Conservation (phyloP, 1,140 invertebrate species). For the Lepidotrigona ventralis region DNA sequence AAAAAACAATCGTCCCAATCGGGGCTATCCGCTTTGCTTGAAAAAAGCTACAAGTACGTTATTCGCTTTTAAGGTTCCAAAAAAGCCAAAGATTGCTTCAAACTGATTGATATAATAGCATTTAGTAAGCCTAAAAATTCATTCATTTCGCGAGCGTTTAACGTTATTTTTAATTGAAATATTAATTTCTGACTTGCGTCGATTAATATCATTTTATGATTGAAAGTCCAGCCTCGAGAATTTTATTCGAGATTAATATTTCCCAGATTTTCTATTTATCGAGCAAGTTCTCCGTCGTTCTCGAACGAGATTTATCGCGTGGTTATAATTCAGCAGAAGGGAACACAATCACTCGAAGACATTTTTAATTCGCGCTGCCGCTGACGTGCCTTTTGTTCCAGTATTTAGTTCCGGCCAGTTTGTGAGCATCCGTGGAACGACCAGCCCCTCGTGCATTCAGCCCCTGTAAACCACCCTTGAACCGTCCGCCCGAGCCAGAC, state of each 20-base stretch:
- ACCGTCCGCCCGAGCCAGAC: conserved; percentile 50
- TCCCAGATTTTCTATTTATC: not conserved
- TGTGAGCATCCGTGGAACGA: conserved; percentile 63
- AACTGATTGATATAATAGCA: no score
- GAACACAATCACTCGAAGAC: conserved; percentile 38
- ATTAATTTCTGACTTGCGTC: no score
- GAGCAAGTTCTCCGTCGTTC: not conserved
- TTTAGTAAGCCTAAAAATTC: no score
- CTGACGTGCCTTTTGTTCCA: conserved; percentile 59
- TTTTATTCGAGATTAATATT: not conserved
- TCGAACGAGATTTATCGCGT: conserved; percentile 30
- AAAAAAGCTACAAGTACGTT: no score
- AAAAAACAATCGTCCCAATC: not conserved
- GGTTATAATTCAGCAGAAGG: conserved; percentile 39
- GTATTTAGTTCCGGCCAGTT: conserved; percentile 68
- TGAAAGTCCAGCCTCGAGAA: no score
- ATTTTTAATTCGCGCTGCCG: conserved; percentile 59
- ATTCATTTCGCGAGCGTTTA: no score
- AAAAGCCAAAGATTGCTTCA: no score
- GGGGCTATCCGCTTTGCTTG: no score
- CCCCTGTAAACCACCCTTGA: conserved; percentile 62
- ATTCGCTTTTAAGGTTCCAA: no score
- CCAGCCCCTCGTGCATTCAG: conserved; percentile 62
- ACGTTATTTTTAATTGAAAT: no score
- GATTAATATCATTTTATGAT: no score